Percentiles rank a stretch among this genome's conserved stretches.
Evolutionary conservation across 2,113 vertebrate genomes (phyloP).

Genomic region (Lepus europaeus): DNA sequence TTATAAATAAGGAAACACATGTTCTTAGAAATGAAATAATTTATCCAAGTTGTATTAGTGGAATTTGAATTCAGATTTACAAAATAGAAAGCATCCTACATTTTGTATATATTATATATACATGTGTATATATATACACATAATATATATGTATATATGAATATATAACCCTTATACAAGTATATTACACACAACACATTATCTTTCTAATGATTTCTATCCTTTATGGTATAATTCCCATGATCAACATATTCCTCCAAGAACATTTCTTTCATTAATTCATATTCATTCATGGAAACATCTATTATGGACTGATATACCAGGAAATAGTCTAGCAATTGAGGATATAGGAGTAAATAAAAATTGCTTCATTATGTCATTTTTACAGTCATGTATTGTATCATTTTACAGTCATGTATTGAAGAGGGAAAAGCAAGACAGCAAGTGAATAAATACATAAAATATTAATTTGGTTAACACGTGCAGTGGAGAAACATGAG

Average conservation of each 20-base stretch:
- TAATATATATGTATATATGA: no score
- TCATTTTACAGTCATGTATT: no score
- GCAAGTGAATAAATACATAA: neutral
- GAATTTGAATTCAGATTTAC: neutral
- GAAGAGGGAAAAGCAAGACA: neutral
- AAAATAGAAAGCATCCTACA: neutral
- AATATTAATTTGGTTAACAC: neutral
- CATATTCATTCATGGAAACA: slow-evolving; percentile 18
- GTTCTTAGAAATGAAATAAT: slow-evolving; percentile 6
- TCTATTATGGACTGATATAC: neutral
- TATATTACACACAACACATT: neutral
- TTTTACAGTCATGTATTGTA: no score
- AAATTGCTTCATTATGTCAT: neutral
- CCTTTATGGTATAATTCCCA: neutral
- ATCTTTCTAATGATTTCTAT: neutral
- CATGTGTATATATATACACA: no score
- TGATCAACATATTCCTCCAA: neutral
- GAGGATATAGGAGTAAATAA: neutral
- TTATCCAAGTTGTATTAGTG: neutral
- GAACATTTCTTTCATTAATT: slow-evolving; percentile 15
- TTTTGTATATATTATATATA: neutral
- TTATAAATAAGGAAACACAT: neutral
- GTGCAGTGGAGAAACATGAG: neutral
- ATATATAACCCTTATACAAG: no score
- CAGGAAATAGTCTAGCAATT: neutral